These are phyloP conservation scores for Aphelenchoides avenae DNA, from an alignment of 1,140 invertebrate species.

Conservation along the genomic window DNA sequence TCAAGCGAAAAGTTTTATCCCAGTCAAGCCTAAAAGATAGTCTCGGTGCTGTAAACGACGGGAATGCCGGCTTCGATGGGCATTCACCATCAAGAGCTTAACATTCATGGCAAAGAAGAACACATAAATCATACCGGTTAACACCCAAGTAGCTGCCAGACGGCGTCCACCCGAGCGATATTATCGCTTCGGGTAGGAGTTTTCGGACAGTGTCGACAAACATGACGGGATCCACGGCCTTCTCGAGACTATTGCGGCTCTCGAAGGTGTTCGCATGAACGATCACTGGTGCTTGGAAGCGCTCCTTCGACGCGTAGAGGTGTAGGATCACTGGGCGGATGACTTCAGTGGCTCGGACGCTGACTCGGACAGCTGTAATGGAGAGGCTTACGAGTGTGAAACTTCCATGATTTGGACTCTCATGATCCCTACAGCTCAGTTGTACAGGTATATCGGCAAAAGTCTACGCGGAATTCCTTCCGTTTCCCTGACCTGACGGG, in stretches of 20 bases:
- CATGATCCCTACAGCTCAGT: too few relatives aligned
- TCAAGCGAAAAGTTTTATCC: slow-evolving; percentile 30
- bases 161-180: slow-evolving; percentile 43
- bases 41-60: background rate
- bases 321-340: slow-evolving; percentile 36
- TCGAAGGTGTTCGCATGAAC: slow-evolving; percentile 38
- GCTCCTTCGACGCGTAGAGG: slow-evolving; percentile 35
- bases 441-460: too few relatives aligned
- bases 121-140: slow-evolving; percentile 12
- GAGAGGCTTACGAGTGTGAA: too few relatives aligned
- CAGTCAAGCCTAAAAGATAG: slow-evolving; percentile 29
- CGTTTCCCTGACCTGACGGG: too few relatives aligned
- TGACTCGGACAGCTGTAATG: slow-evolving; percentile 40
- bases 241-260: slow-evolving; percentile 31
- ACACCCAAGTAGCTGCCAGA: slow-evolving; percentile 35
- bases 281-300: slow-evolving; percentile 43
- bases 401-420: too few relatives aligned
- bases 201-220: slow-evolving; percentile 37
- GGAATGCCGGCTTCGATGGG: too few relatives aligned
- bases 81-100: too few relatives aligned
- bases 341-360: slow-evolving; percentile 40
- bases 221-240: slow-evolving; percentile 34
- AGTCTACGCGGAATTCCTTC: too few relatives aligned
- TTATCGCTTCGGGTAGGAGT: slow-evolving; percentile 43
- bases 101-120: too few relatives aligned